Base-by-base conservation (phyloP, 1,140 invertebrate species). In the Bombus haemorrhoidalis region DNA sequence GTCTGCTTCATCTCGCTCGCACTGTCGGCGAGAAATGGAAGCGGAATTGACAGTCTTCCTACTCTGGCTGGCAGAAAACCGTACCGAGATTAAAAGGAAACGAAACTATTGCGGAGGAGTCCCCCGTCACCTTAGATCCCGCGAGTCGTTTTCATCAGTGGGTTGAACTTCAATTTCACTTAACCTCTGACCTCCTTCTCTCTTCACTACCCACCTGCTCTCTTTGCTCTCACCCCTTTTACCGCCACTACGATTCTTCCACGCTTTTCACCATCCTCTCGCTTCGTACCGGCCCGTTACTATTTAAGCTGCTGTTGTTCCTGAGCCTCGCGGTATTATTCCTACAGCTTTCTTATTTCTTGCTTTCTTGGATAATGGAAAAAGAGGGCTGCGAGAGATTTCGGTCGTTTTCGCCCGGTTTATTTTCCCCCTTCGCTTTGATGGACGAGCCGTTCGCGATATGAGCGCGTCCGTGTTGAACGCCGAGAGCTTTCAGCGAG, bases 161-260 rank as follows among this genome's bases (percentile, higher is more conserved):
- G 86, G 34, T 83, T 78, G 22, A 87, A 91, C 90, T 91, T 92
- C 91, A 92, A 92, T 92, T 92, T 91, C 90, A 91, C 91, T 92
- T 91, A 92, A 91, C 81, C 84, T 76, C 83, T 57, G 78, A 91
- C 64, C 66, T 81, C 80, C 59, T 41, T 41, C 62, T 68, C 68
- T 41, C 59, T 5, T 25, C 13, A 5, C 64, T 22, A 6, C 64
- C 2, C 15, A n/a, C 12, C 66, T 68, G 41, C 41, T 41, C 72
- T 5, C 22, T 25, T 12, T 9, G n/a, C 12, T 0, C 25, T 18
- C 1, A 18, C n/a, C 15, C 28, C 41, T 47, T 32, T 73, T n/a
- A 43, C 8, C 28, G 5, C 28, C 8, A n/a, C 12, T 39, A 3
- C n/a, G 41, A 22, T 73, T 32, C 74, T 47, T 77, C 81, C 66